Conservation (phyloP, 2,113 vertebrate species). For the Petrocephalus microphthalmus region DNA sequence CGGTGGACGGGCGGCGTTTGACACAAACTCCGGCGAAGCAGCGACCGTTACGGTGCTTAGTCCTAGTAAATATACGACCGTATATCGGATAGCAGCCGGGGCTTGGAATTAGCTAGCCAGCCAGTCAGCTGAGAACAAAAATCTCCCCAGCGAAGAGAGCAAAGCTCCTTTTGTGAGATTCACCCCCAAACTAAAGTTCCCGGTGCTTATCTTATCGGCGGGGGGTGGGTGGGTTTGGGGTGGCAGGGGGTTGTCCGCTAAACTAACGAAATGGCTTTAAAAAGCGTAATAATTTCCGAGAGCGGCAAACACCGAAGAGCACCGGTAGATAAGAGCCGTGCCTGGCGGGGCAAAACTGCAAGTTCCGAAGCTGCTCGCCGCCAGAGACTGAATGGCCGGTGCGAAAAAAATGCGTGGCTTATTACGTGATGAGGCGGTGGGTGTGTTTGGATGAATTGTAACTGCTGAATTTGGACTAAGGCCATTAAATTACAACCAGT, state of each 20-base stretch:
- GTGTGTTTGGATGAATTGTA: slow-evolving; percentile 32
- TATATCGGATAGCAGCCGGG: background rate
- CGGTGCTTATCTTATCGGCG: background rate
- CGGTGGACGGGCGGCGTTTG: background rate
- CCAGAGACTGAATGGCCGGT: slow-evolving; percentile 42
- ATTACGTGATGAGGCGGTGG: slow-evolving; percentile 40
- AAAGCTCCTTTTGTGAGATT: background rate
- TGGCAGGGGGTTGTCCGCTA: background rate
- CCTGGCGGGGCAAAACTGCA: slow-evolving; percentile 18
- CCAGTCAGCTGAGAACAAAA: background rate
- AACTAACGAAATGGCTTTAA: background rate
- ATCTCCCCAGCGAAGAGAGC: background rate
- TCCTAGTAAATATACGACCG: background rate
- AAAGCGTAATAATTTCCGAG: background rate
- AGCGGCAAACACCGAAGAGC: background rate
- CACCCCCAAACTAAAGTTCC: background rate
- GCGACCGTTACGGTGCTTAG: background rate
- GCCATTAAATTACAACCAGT: slow-evolving; percentile 33
- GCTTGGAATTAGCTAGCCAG: background rate
- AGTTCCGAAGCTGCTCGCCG: slow-evolving; percentile 24
- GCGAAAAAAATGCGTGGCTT: slow-evolving; percentile 31
- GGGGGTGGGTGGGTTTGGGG: background rate
- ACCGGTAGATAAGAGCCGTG: slow-evolving; percentile 20
- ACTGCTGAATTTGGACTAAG: slow-evolving; percentile 25
- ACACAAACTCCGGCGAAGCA: background rate